phyloP scores from a whole-genome alignment of 2,888 invertebrate species.

The Parasteatoda lunata region DNA sequence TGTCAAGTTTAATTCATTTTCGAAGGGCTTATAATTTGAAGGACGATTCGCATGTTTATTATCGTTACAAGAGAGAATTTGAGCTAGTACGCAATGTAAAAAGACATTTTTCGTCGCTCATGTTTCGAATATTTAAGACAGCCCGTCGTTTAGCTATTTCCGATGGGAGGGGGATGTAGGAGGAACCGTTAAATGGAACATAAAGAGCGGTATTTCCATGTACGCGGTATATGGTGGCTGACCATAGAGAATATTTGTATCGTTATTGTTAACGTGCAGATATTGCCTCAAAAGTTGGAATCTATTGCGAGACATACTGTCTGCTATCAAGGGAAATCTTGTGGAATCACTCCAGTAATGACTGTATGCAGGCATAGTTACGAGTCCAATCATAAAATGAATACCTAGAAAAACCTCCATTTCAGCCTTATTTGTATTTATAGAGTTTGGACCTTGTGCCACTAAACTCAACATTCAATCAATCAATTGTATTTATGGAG shows the following conservation, averaged over 20 bases:
- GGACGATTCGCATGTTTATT: background rate
- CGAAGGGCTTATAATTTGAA: no score
- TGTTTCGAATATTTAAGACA: no score
- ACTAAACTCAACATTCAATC: no score
- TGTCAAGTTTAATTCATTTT: no score
- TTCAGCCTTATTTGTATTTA: background rate
- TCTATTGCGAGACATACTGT: background rate
- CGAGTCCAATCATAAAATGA: background rate
- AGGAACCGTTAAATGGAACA: no score
- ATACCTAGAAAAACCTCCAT: constrained; percentile 3
- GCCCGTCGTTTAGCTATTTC: no score
- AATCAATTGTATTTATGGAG: background rate
- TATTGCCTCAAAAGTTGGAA: background rate
- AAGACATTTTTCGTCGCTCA: no score
- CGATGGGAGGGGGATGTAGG: no score
- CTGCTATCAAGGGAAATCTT: constrained; percentile 3
- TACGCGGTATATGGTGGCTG: no score
- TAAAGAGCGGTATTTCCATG: background rate
- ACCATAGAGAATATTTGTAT: background rate
- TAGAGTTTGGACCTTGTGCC: background rate
- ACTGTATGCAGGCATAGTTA: background rate
- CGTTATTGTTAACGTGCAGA: background rate
- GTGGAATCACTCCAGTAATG: background rate
- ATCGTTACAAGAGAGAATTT: no score
- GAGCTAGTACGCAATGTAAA: no score